Percentiles rank a stretch among this genome's conserved stretches.
These are phyloP conservation scores for Cephus pygmeus DNA, from an alignment of 2,888 invertebrate species.

Conservation along the genomic window DNA sequence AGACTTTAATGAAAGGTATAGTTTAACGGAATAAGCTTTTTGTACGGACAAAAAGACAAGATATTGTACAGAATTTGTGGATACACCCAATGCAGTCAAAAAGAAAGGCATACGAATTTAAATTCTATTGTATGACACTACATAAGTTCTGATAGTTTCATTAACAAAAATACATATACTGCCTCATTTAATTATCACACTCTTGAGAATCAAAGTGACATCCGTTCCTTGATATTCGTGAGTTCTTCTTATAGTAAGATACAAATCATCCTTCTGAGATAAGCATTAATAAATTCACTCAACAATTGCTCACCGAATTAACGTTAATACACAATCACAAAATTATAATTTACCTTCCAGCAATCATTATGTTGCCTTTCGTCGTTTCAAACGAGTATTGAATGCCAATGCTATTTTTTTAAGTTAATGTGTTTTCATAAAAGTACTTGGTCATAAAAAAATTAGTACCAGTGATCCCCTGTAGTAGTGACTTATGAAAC, in stretches of 20 bases:
- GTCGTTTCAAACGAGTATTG: neutral
- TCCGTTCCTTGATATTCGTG: no score
- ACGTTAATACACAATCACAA: no score
- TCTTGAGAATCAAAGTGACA: no score
- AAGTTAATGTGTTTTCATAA: neutral
- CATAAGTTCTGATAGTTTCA: no score
- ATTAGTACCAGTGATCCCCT: neutral
- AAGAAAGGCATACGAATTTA: neutral
- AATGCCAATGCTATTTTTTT: neutral
- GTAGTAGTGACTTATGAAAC: neutral
- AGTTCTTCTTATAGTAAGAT: no score
- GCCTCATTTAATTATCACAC: neutral
- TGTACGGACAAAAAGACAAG: neutral
- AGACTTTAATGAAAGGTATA: neutral
- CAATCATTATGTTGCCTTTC: no score
- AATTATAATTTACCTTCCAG: no score
- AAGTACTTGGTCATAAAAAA: neutral
- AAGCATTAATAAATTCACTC: no score
- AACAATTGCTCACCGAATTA: no score
- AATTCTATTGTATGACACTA: no score
- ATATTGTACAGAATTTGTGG: no score
- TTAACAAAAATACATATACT: neutral
- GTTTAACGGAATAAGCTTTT: neutral
- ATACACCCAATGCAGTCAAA: neutral
- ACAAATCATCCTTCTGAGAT: no score